A percentile compares a stretch with the other conserved stretches of the same genome.
These are phyloP conservation scores for Oligia strigilis DNA, from an alignment of 2,888 invertebrate species.

Conservation along the genomic window DNA sequence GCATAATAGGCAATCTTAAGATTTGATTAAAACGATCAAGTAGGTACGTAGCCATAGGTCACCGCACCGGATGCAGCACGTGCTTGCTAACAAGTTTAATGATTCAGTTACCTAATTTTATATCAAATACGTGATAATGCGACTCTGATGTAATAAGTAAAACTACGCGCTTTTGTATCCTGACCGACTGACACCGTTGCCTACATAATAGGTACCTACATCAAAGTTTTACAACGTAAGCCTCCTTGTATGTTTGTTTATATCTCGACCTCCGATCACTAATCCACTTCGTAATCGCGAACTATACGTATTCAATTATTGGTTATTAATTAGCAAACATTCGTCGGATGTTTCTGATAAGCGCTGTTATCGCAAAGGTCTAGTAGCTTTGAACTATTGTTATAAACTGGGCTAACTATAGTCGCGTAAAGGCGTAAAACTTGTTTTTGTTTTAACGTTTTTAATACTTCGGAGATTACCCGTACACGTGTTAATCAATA, in stretches of 20 bases:
- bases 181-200: conserved; percentile 62
- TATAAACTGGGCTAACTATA: conserved; percentile 47
- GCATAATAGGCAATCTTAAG: conserved; percentile 21
- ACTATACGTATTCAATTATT: conserved; percentile 29
- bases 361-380: conserved; percentile 50
- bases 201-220: conserved; percentile 17
- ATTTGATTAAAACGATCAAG: conserved; percentile 45
- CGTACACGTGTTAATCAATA: conserved; percentile 12
- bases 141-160: conserved; percentile 55
- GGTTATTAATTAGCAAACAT: conserved; percentile 51
- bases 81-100: conserved; percentile 58
- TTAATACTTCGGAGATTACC: neutral
- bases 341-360: conserved; percentile 48
- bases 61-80: conserved; percentile 66
- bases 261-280: conserved; percentile 14
- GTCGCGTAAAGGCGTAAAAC: neutral
- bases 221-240: conserved; percentile 32
- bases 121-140: conserved; percentile 47
- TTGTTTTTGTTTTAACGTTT: neutral
- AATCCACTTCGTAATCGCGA: conserved; percentile 13
- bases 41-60: conserved; percentile 56
- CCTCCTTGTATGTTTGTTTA: conserved; percentile 13
- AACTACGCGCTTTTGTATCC: conserved; percentile 56
- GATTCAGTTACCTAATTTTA: conserved; percentile 62
- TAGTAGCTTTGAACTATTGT: conserved; percentile 47